Evolutionary conservation across 2,113 vertebrate genomes (phyloP), one percentile per base, ranked within the genome.

Genomic region (Cichladusa arquata): DNA sequence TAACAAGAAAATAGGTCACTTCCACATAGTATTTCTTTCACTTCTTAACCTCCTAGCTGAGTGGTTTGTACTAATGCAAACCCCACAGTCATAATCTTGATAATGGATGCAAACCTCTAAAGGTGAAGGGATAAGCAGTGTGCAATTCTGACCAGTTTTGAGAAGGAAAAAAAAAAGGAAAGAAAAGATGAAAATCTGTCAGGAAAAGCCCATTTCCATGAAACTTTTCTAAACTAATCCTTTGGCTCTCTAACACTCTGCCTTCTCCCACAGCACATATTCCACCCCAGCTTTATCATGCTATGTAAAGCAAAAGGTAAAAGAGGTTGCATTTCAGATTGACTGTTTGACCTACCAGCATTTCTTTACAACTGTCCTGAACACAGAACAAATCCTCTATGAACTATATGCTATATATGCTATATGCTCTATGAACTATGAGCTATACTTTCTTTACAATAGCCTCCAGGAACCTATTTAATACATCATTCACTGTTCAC

Each of bases 1-100:
- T 23, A 79, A 62, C 31, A 82, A 90, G 60, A 86, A 96, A 96
- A 94, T 56, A 92, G 71, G 87, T 76, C 86, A 79, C 18, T 72
- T 76, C n/a, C 58, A 66, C 65, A 54, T 29, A 44, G 34, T 60
- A n/a, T 58, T 92, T 81, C 67, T 78, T 76, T 89, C 60, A 86
- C 38, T 88, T 79, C 74, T 80, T 83, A 83, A 45, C 36, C 50
- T 48, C 14, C 38, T 22, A 66, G 26, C 47, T 64, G 50, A 70
- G 20, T 53, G 48, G 10, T 65, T 69, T 77, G 31, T 51, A 66
- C 28, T 74, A 67, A 71, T 19, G 33, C 22, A 76, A 81, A 67
- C 18, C 6, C 28, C 82, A 62, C 17, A 42, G 34, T 48, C 53
- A 11, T 57, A 78, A 79, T 79, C 51, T 48, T 69, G 42, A 77